These are phyloP conservation scores for Thamnaconus septentrionalis DNA, from an alignment of 2,113 vertebrate species.

Conservation along the genomic window DNA sequence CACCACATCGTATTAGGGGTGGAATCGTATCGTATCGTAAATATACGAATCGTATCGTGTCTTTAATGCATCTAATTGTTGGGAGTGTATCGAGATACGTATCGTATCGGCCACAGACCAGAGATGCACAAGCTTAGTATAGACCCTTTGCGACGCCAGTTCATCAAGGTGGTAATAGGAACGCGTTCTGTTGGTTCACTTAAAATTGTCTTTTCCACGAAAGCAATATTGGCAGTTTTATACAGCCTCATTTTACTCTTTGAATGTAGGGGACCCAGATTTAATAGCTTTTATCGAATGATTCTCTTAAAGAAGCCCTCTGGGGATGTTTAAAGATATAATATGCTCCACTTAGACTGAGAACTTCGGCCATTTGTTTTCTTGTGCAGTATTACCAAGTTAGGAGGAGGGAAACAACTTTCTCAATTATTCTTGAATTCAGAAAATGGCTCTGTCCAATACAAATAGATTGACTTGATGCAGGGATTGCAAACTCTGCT, in stretches of 20 bases:
- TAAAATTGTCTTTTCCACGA: neutral
- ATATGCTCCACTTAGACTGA: neutral
- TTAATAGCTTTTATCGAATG: neutral
- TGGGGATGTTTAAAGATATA: neutral
- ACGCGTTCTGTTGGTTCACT: neutral
- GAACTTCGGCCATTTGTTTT: neutral
- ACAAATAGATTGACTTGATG: neutral
- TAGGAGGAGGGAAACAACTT: too few relatives aligned
- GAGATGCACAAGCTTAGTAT: too few relatives aligned
- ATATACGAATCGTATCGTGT: too few relatives aligned
- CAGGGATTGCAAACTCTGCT: neutral
- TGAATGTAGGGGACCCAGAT: neutral
- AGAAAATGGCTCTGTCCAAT: constrained; percentile 7
- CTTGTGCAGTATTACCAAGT: neutral
- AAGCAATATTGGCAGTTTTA: neutral
- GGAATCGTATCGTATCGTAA: too few relatives aligned
- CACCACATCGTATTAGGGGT: too few relatives aligned
- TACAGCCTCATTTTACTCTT: neutral
- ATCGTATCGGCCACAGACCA: too few relatives aligned
- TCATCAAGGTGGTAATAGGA: neutral
- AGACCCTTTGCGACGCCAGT: too few relatives aligned
- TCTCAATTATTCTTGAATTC: neutral
- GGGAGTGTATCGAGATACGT: too few relatives aligned
- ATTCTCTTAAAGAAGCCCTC: neutral
- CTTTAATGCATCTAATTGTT: too few relatives aligned